Percentiles rank a stretch among this genome's conserved stretches.
Evolutionary conservation across 2,888 invertebrate genomes (phyloP).

Genomic region (Ernsta delagoae): DNA sequence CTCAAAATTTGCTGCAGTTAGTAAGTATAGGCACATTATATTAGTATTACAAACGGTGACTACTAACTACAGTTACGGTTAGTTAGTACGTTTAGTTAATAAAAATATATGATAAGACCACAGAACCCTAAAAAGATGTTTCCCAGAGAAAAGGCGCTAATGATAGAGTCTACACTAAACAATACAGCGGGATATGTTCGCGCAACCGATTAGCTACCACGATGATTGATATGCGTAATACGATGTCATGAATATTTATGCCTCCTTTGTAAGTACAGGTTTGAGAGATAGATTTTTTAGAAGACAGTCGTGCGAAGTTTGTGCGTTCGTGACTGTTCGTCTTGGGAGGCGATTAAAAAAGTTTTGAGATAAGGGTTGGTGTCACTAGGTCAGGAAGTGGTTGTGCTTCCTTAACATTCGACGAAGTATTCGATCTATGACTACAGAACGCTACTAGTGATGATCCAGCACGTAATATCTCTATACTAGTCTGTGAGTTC

Average conservation of each 20-base stretch:
- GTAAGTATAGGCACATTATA: too few species aligned
- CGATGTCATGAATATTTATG: slow-evolving; percentile 75
- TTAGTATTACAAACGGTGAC: too few species aligned
- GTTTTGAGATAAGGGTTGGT: slow-evolving; percentile 16
- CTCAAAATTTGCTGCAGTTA: too few species aligned
- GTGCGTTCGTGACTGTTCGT: slow-evolving; percentile 43
- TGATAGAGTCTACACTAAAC: slow-evolving; percentile 50
- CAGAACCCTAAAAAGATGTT: slow-evolving; percentile 48
- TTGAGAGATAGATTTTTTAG: slow-evolving; percentile 60
- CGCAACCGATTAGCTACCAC: slow-evolving; percentile 74
- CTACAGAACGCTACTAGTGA: too few species aligned
- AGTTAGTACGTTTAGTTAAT: background rate
- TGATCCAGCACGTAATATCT: too few species aligned
- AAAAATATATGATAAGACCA: too few species aligned
- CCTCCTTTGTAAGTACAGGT: slow-evolving; percentile 61
- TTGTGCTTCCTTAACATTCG: background rate
- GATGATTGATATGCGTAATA: slow-evolving; percentile 83
- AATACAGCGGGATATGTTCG: slow-evolving; percentile 62
- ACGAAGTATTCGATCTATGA: too few species aligned
- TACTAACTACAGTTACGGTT: too few species aligned
- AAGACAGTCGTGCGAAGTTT: slow-evolving; percentile 70
- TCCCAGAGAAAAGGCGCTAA: slow-evolving; percentile 70
- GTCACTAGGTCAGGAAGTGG: slow-evolving; percentile 11
- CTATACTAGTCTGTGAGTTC: too few species aligned
- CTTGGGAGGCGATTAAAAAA: slow-evolving; percentile 47